Conservation (phyloP, 2,113 vertebrate species). For the Sebastes schlegelii region DNA sequence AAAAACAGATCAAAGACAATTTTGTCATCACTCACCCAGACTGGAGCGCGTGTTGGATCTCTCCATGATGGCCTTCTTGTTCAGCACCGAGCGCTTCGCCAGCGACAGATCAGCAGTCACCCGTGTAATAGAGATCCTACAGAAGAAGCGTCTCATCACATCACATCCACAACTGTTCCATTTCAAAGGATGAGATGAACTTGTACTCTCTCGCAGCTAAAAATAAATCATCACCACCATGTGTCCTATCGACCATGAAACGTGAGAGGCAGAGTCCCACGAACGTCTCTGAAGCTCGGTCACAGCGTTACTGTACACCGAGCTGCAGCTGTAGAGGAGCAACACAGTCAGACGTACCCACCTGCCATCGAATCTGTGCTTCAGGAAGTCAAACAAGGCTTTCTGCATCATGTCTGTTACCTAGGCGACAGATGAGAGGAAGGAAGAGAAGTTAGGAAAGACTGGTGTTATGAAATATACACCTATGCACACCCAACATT, state of each 20-base stretch:
- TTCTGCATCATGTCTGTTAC: conserved; percentile 94
- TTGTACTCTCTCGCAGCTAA: conserved; percentile 45
- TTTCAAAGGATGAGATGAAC: conserved; percentile 54
- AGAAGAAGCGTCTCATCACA: conserved; percentile 65
- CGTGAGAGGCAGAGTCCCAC: conserved; percentile 28
- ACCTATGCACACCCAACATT: not conserved
- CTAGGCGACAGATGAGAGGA: conserved; percentile 71
- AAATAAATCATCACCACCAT: conserved; percentile 60
- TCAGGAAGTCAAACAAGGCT: conserved; percentile 92
- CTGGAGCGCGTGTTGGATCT: conserved; percentile 95
- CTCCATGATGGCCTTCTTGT: conserved; percentile 97
- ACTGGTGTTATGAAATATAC: not conserved
- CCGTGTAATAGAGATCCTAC: conserved; percentile 96
- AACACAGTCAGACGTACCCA: conserved; percentile 71
- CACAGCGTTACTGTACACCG: conserved; percentile 14
- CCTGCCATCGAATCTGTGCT: conserved; percentile 97
- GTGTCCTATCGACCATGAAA: conserved; percentile 63
- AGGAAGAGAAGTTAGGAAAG: not conserved
- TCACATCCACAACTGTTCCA: conserved; percentile 55
- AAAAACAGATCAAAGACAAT: conserved; percentile 30
- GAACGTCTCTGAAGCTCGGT: conserved; percentile 2
- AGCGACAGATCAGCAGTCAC: conserved; percentile 97
- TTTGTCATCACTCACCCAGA: conserved; percentile 87
- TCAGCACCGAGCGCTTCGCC: conserved; percentile 96
- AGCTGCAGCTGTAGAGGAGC: conserved; percentile 19